Evolutionary conservation across 2,797 vertebrate species (phyloP).

Genomic region (Enteromius thamalakanensis): DNA sequence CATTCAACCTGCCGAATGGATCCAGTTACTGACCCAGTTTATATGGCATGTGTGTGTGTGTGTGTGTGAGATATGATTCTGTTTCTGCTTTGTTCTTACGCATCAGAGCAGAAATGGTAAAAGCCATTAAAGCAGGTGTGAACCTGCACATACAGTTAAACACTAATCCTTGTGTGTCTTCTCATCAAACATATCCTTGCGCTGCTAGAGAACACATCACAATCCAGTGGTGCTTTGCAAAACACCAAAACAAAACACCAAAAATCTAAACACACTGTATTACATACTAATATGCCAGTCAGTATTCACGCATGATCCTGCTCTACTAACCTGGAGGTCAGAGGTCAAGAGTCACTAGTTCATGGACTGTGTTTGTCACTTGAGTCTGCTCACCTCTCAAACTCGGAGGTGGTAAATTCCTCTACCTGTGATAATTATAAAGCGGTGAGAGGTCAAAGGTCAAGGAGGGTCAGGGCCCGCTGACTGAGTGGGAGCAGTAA

Average conservation of each 20-base stretch:
- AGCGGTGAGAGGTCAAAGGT: constrained; percentile 16
- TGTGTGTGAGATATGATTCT: background rate
- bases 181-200: background rate
- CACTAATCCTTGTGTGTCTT: background rate
- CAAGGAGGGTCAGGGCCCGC: constrained; percentile 7
- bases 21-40: background rate
- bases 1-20: background rate
- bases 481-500: background rate
- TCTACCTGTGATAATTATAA: constrained; percentile 5
- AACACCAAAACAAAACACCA: background rate
- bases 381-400: constrained; percentile 29
- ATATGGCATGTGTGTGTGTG: background rate
- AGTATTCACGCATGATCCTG: background rate
- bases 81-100: background rate
- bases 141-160: constrained; percentile 15
- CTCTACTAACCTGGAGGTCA: background rate
- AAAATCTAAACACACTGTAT: background rate
- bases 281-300: background rate
- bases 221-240: background rate
- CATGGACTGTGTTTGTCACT: background rate
- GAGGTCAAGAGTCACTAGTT: background rate
- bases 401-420: constrained; percentile 36
- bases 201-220: background rate
- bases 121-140: background rate
- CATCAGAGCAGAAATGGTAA: background rate